Evolutionary conservation across 2,888 invertebrate species (phyloP).

Genomic region (Dorcus hopei): DNA sequence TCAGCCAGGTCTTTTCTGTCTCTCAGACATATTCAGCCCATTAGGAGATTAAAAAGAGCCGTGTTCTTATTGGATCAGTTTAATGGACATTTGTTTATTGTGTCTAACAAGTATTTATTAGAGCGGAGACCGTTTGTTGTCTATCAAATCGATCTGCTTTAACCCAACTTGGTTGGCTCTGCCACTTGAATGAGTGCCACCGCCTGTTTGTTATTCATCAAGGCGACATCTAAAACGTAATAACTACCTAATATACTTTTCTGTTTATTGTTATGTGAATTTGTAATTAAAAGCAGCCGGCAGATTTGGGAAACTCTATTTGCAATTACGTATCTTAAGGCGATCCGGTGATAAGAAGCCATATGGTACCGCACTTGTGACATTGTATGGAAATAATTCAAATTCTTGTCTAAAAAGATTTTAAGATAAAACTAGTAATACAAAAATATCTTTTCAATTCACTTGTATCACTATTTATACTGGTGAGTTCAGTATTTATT

Average conservation of each 20-base stretch:
- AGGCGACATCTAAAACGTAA: neutral
- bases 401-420: too few species aligned
- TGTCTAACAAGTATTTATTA: conserved; percentile 24
- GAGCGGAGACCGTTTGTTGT: conserved; percentile 12
- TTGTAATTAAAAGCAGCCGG: neutral
- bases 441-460: too few species aligned
- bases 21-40: conserved; percentile 1
- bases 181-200: neutral
- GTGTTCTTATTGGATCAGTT: conserved; percentile 23
- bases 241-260: too few species aligned
- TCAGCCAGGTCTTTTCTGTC: conserved; percentile 22
- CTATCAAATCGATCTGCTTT: conserved; percentile 8
- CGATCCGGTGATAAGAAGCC: too few species aligned
- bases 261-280: neutral
- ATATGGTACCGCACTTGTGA: too few species aligned
- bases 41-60: conserved; percentile 12
- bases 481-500: too few species aligned
- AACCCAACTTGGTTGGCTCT: neutral
- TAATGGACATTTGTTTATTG: conserved; percentile 34
- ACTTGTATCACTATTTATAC: too few species aligned
- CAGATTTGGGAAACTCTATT: too few species aligned
- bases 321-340: too few species aligned
- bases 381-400: too few species aligned
- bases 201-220: neutral
- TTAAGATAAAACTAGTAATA: too few species aligned